Conservation (phyloP, 2,113 vertebrate species). For the Otolemur garnettii region DNA sequence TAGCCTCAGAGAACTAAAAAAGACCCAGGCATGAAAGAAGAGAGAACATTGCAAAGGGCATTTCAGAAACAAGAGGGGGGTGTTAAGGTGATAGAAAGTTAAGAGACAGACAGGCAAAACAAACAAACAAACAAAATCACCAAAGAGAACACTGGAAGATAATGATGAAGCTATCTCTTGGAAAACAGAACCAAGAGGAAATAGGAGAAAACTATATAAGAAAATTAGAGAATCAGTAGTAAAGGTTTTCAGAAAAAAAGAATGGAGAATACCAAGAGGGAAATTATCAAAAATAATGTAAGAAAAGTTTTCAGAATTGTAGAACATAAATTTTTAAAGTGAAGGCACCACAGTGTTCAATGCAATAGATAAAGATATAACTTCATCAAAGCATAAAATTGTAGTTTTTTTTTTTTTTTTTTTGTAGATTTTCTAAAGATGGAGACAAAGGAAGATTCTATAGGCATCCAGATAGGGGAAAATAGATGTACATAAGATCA, state of each 20-base stretch:
- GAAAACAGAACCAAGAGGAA: slow-evolving; percentile 23
- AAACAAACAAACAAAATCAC: background rate
- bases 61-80: background rate
- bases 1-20: background rate
- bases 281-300: background rate
- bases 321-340: background rate
- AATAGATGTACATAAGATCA: background rate
- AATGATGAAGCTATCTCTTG: background rate
- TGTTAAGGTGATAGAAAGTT: background rate
- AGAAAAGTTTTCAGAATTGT: background rate
- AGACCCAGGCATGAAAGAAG: background rate
- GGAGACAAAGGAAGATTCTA: background rate
- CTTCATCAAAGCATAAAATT: background rate
- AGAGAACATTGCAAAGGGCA: background rate
- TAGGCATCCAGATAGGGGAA: background rate
- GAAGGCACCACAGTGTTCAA: background rate
- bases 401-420: background rate
- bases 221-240: background rate
- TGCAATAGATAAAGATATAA: background rate
- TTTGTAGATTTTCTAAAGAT: background rate
- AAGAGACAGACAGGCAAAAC: background rate
- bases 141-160: background rate
- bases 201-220: background rate
- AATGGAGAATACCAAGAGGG: background rate
- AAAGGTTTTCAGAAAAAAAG: background rate